Base-by-base conservation (phyloP, 2,888 invertebrate genomes). In the Bimastos eiseni region DNA sequence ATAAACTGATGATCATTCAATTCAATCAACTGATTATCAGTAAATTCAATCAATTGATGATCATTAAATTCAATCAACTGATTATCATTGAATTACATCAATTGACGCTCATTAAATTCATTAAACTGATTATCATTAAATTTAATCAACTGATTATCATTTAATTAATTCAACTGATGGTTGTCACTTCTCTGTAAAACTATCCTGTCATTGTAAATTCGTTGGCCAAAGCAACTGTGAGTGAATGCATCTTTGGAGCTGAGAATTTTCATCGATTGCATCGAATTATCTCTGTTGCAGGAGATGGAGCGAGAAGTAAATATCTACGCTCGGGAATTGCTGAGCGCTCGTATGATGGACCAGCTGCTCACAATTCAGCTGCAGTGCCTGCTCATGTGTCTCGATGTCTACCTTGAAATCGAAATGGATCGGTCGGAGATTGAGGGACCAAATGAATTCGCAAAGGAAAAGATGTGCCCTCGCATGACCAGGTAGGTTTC, bases 391-490 rank as follows among this genome's bases (percentile, higher is more conserved):
- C 96, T 98, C 93, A 97, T 97, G 91, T 97, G 97, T 94, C 96
- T 98, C 92, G 98, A 98, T 94, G 97, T 98, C 92, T 97, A 97
- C 93, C 95, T 98, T 90, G 98, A 98, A 95, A 97, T 97, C 0
- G 95, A 95, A 24, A 86, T 86, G 92, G 92, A 93, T 70, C 96
- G 96, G 70, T 96, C 97, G 15, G 96, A 96, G n/a, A 93, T 93
- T 24, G 94, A 94, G 91, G 95, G 95, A 6, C 95, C 95, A 4
- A 93, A 93, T 8, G 97, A 97, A 94, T 97, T 97, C 94, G 96
- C 97, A 8, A 97, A 97, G 91, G 98, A 97, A 93, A 97, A 97
- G 94, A 97, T 97, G 30, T 97, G 97, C 92, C 93, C 94, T 15
- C 93, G 94, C 88, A 91, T 93, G 21, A 91, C 93, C 41, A 94